Evolutionary conservation across 1,140 invertebrate genomes (phyloP).

Genomic region (Eubasilissa regina): DNA sequence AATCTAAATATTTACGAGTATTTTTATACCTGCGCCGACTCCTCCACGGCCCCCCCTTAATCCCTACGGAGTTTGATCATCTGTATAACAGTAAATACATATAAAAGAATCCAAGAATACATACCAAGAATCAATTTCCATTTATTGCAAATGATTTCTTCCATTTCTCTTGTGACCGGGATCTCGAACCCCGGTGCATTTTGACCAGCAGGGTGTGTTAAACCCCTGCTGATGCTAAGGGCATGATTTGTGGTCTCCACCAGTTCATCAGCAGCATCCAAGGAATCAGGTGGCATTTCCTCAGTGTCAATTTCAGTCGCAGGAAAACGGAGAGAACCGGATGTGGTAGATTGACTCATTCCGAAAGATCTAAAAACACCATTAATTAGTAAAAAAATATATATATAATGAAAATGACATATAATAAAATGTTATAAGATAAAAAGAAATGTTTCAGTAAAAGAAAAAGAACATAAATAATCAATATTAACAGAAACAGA

Average conservation of each 20-base stretch:
- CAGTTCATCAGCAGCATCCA: conserved; percentile 53
- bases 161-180: conserved; percentile 76
- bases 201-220: conserved; percentile 55
- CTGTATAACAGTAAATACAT: too few species aligned
- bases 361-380: conserved; percentile 53
- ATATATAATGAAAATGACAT: conserved; percentile 18
- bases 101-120: not conserved
- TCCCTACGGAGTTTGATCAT: too few species aligned
- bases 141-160: conserved; percentile 85
- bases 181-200: conserved; percentile 67
- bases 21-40: too few species aligned
- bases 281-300: conserved; percentile 46
- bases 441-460: too few species aligned
- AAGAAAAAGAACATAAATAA: too few species aligned
- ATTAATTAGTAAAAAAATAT: too few species aligned
- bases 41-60: too few species aligned
- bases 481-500: too few species aligned
- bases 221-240: conserved; percentile 38
- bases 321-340: conserved; percentile 51
- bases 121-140: conserved; percentile 84
- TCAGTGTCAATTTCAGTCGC: conserved; percentile 50
- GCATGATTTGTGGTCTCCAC: conserved; percentile 57
- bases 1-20: too few species aligned
- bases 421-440: not conserved
- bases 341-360: conserved; percentile 50